Conservation (phyloP, 1,140 invertebrate species). For the Ceratosolen fusciceps region DNA sequence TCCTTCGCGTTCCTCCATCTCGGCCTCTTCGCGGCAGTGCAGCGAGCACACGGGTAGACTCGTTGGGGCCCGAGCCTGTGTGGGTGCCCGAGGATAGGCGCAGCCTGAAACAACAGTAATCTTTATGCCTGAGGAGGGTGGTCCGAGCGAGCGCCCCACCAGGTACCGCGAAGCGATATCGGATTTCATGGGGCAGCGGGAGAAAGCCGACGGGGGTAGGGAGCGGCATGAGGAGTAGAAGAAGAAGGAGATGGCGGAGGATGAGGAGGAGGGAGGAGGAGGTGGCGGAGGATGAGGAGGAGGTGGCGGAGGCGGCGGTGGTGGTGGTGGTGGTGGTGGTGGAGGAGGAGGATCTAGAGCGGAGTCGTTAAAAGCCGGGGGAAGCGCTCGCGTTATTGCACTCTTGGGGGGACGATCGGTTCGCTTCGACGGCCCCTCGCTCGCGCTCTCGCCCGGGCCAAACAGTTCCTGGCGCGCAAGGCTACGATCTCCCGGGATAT, state of each 20-base stretch:
- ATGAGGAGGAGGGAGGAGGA: neutral
- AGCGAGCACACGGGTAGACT: neutral
- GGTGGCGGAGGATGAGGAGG: conserved; percentile 1
- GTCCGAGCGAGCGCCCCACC: conserved; percentile 5
- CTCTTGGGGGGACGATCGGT: conserved; percentile 1
- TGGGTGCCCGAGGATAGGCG: neutral
- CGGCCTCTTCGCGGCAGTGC: neutral
- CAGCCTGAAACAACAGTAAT: conserved; percentile 38
- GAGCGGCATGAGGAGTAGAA: neutral
- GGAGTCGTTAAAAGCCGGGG: neutral
- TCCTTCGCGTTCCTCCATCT: neutral
- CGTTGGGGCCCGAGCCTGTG: neutral
- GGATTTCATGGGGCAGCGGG: conserved; percentile 22
- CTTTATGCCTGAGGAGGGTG: conserved; percentile 26
- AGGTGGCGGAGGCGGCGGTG: neutral
- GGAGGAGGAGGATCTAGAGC: too few species aligned
- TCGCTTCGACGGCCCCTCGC: too few species aligned
- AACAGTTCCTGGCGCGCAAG: too few species aligned
- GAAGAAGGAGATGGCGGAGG: neutral
- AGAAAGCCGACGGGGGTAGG: neutral
- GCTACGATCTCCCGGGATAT: too few species aligned
- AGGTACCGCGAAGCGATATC: conserved; percentile 30
- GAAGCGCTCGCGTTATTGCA: neutral
- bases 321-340: too few species aligned
- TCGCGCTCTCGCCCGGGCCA: too few species aligned